Evolutionary conservation across 2,797 vertebrate genomes (phyloP).

Genomic region (Enteromius paludinosus): DNA sequence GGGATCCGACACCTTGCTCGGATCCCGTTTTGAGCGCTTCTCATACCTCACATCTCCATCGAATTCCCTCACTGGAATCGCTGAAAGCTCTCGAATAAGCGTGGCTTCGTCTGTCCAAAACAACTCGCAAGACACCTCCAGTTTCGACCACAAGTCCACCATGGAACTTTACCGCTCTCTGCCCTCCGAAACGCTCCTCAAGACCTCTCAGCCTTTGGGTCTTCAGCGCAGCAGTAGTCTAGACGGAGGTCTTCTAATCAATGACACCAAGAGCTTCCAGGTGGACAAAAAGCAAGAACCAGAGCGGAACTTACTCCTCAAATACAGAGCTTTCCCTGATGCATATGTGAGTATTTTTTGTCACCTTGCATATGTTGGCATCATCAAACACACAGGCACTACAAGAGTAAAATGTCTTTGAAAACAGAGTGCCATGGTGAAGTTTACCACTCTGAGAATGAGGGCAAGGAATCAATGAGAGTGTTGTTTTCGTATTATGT

Average conservation of each 20-base stretch:
- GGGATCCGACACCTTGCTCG: conserved; percentile 33
- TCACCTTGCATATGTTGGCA: not conserved
- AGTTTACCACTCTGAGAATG: not conserved
- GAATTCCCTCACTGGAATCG: conserved; percentile 55
- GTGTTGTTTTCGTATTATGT: conserved; percentile 20
- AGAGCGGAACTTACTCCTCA: conserved; percentile 59
- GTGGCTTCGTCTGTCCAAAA: conserved; percentile 26
- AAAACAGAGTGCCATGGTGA: not conserved
- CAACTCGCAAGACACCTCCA: conserved; percentile 3
- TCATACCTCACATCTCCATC: conserved; percentile 63
- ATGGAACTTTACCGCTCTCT: conserved; percentile 45
- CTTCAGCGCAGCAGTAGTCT: conserved; percentile 72
- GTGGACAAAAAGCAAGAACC: conserved; percentile 57
- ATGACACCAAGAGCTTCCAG: conserved; percentile 59
- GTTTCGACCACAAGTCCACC: conserved; percentile 48
- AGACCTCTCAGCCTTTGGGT: conserved; percentile 52
- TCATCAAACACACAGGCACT: not conserved
- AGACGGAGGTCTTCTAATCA: conserved; percentile 59
- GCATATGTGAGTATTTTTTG: conserved; percentile 78
- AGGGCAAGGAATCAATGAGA: conserved; percentile 33
- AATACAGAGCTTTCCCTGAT: conserved; percentile 82
- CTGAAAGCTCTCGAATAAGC: conserved; percentile 65
- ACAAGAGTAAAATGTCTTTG: not conserved
- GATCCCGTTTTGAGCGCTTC: conserved; percentile 64
- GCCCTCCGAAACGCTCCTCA: conserved; percentile 48